phyloP scores from a whole-genome alignment of 2,888 invertebrate species.

The Cephus pulcher region DNA sequence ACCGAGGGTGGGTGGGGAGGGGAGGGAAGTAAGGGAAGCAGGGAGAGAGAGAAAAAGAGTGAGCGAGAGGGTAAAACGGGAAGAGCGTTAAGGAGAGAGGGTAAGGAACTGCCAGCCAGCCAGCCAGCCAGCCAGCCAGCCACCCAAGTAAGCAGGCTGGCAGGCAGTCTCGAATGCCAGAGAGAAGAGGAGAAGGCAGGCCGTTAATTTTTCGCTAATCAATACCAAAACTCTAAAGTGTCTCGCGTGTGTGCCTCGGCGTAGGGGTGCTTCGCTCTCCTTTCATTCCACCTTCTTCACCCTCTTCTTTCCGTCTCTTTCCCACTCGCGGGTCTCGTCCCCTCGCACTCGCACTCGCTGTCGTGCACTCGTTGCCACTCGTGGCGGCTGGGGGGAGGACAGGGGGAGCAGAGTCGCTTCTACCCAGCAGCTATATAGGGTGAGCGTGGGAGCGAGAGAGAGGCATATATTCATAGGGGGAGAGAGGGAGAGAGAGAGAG shows the following conservation, averaged over 20 bases:
- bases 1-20: constrained; percentile 17
- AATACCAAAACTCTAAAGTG: constrained; percentile 65
- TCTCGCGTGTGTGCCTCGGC: constrained; percentile 56
- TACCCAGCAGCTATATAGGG: not conserved
- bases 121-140: constrained; percentile 23
- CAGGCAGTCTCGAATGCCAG: constrained; percentile 11
- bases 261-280: constrained; percentile 29
- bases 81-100: constrained; percentile 2
- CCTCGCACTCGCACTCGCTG: constrained; percentile 2
- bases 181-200: constrained; percentile 17
- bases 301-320: constrained; percentile 5
- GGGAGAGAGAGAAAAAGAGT: constrained; percentile 24
- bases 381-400: constrained; percentile 36
- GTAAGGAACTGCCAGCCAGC: constrained; percentile 34
- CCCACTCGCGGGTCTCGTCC: constrained; percentile 1
- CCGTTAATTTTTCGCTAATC: constrained; percentile 61
- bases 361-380: constrained; percentile 30
- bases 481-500: constrained; percentile 13
- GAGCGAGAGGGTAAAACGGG: constrained; percentile 5
- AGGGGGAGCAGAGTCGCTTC: constrained; percentile 16
- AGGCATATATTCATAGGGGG: not conserved
- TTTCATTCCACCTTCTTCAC: not conserved
- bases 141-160: not conserved
- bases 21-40: constrained; percentile 13
- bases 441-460: not conserved